Evolutionary conservation across 1,140 invertebrate genomes (phyloP), one percentile per base, ranked within the genome.

Genomic region (Plodia interpunctella): DNA sequence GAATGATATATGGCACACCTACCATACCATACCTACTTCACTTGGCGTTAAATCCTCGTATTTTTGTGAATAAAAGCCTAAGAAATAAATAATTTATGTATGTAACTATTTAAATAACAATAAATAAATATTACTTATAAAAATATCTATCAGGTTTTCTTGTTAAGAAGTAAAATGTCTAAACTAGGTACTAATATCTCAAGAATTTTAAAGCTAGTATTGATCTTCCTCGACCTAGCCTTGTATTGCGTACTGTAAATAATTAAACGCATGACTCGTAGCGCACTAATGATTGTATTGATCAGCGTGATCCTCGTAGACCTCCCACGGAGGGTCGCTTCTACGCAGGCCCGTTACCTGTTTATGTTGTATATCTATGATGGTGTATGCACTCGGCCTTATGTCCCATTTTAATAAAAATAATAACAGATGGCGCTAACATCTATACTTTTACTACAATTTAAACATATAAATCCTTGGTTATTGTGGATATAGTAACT

Each of bases 261-360:
- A 44, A 44, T 44, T 44, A 44, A 44, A 15, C 38, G 11, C 11
- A 44, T 17, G 38, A 17, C 10, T 44, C 13, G 5, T 17, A 15
- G n/a, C 10, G 38, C 32, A 9, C n/a, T 44, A 44, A 44, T 44
- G 38, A 44, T 44, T 44, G 38, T 44, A 44, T 44, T 44, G 38
- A 44, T 44, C 32, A 35, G 32, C 1, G n/a, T 44, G 9, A 44
- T 44, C 0, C 13, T 2, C 8, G 10, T 10, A 35, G 32, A 35
- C 32, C 32, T 9, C 32, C 32, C 32, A 35, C 9, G 32, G n/a
- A n/a, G n/a, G n/a, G 35, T 38, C 35, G 8, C 35, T 44, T 44
- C 5, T 44, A 44, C 38, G n/a, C 38, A 44, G 38, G n/a, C 38
- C 15, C 38, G 30, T 2, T 15, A 15, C 15, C 8, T 15, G n/a